Percentiles rank a stretch among this genome's conserved stretches.
phyloP scores from a whole-genome alignment of 2,888 invertebrate species.

The Willowsia nigromaculata region DNA sequence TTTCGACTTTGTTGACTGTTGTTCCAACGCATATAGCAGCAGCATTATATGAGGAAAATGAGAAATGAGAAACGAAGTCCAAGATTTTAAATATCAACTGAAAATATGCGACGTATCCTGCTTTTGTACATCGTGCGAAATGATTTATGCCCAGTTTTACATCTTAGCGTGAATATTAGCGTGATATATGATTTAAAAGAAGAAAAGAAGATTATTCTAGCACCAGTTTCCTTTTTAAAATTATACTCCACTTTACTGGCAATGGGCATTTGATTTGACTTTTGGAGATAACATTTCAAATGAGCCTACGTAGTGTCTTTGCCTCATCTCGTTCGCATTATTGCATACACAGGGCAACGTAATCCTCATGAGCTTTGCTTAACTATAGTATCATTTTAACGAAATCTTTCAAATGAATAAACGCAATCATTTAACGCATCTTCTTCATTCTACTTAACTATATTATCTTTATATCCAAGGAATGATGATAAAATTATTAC shows the following conservation, averaged over 20 bases:
- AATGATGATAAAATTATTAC: background rate
- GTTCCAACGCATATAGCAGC: too few species aligned
- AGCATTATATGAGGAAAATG: too few species aligned
- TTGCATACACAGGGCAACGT: too few species aligned
- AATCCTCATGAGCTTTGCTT: too few species aligned
- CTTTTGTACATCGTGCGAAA: background rate
- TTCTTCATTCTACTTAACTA: background rate
- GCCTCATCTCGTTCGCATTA: too few species aligned
- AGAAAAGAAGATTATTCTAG: background rate
- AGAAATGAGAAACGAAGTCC: too few species aligned
- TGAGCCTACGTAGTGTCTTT: too few species aligned
- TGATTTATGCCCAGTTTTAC: background rate
- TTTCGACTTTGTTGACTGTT: too few species aligned
- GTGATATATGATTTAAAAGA: slow-evolving; percentile 3
- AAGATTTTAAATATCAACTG: background rate
- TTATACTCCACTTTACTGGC: too few species aligned
- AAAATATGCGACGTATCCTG: background rate
- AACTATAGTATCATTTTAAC: too few species aligned
- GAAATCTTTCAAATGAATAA: background rate
- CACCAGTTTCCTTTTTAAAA: background rate
- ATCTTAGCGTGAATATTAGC: background rate
- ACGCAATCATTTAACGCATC: background rate
- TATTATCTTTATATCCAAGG: background rate
- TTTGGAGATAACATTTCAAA: too few species aligned
- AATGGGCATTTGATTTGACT: too few species aligned